Base-by-base conservation (phyloP, 2,888 invertebrate genomes). In the Microchrysa polita region DNA sequence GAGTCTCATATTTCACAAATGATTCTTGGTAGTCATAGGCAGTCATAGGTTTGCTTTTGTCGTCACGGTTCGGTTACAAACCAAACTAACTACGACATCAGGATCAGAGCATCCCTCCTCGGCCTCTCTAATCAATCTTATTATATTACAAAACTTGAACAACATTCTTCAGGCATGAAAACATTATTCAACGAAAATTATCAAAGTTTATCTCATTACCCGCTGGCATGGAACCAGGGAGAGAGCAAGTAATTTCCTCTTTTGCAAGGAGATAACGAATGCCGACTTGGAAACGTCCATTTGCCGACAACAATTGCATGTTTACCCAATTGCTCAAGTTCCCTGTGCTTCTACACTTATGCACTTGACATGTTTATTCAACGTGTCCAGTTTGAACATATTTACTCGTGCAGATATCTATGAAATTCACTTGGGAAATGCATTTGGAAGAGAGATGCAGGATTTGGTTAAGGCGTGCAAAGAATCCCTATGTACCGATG, bases 311-410 rank as follows among this genome's bases (percentile, higher is more conserved):
- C 55, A 20, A 42, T 27, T 23, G n/a, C 69, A 27, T 69, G 57
- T 69, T 69, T 69, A 42, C 57, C 69, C 55, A 69, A 48, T 55
- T 55, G 69, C 40, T 69, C 40, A 20, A 57, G 40, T 57, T 55
- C 55, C 22, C 69, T n/a, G n/a, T n/a, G n/a, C n/a, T 48, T 34
- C 55, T 69, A 34, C 69, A 40, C 53, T 18, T n/a, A 14, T 63
- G 40, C 69, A 69, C 69, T 69, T 69, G 69, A 57, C 69, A 69
- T 69, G 69, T 69, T 69, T 69, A 40, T 40, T 57, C 69, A 69
- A 69, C 69, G 69, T 57, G 69, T 57, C 69, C 69, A 57, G 69
- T 57, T n/a, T 55, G 55, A 69, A 55, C 69, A 18, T 40, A 42
- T n/a, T n/a, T n/a, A n/a, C n/a, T n/a, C n/a, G n/a, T n/a, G n/a